A percentile compares a stretch with the other conserved stretches of the same genome.
Evolutionary conservation across 2,888 invertebrate genomes (phyloP).

Genomic region (Terebella lapidaria): DNA sequence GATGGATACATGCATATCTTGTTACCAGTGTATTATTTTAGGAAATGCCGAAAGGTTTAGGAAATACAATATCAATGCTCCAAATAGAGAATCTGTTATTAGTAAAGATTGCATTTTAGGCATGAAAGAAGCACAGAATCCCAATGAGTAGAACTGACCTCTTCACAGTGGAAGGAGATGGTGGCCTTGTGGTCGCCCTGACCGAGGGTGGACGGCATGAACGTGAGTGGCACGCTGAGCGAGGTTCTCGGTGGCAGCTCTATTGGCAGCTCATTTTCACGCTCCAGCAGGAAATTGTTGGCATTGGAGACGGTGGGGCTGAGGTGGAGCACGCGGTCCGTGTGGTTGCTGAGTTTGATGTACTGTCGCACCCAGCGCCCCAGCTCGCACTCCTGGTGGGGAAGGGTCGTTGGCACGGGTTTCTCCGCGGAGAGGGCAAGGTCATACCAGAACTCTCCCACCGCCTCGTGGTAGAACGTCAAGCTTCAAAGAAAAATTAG

Average conservation of each 20-base stretch:
- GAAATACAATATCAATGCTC: too few relatives aligned
- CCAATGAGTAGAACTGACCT: conserved; percentile 40
- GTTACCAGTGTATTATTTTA: too few relatives aligned
- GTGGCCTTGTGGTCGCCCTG: conserved; percentile 41
- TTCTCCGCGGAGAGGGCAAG: conserved; percentile 40
- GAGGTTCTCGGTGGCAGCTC: conserved; percentile 32
- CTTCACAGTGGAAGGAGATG: conserved; percentile 46
- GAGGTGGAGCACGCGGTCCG: conserved; percentile 43
- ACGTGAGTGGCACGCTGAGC: conserved; percentile 41
- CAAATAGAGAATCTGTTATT: too few relatives aligned
- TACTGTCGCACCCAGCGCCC: conserved; percentile 46
- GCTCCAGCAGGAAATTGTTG: conserved; percentile 49
- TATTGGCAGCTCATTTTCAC: conserved; percentile 39
- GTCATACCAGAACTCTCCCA: conserved; percentile 54
- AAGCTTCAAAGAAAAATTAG: conserved; percentile 25
- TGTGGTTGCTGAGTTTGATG: conserved; percentile 47
- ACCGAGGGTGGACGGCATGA: conserved; percentile 51
- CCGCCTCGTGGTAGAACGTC: conserved; percentile 47
- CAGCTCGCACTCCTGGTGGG: conserved; percentile 50
- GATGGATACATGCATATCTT: too few relatives aligned
- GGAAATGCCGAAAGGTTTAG: too few relatives aligned
- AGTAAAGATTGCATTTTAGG: too few relatives aligned
- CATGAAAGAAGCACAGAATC: too few relatives aligned
- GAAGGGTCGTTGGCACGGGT: conserved; percentile 42
- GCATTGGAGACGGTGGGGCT: conserved; percentile 44